Base-by-base conservation (phyloP, 2,888 invertebrate genomes). In the Agrilus mali region DNA sequence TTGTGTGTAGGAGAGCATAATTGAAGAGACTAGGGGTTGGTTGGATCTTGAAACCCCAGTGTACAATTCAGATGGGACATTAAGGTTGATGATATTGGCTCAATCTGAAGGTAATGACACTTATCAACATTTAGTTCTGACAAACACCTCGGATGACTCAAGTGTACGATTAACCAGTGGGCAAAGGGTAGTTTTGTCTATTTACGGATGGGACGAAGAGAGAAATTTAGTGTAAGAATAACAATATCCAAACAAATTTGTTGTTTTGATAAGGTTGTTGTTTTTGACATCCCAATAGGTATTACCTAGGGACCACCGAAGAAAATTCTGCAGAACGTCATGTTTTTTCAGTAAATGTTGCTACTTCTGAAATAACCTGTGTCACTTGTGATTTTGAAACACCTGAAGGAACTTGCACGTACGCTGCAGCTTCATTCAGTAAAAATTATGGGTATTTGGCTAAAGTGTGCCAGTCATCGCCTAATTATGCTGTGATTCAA, bases 321-420 rank as follows among this genome's bases (percentile, higher is more conserved):
- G 70, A 69, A 6, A 67, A 75, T 46, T 84, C 89, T 0, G 76
- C 80, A 52, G 73, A 80, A 52, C 73, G 78, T 46, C 88, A 93
- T 48, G 70, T 78, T 33, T 72, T 74, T 17, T 75, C 74, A 22
- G 65, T 65, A 27, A 57, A 59, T 41, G 41, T 53, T 1, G 45
- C 40, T 8, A 50, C 47, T 6, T 8, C 7, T 40, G 48, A 56
- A 33, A 56, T 53, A 31, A 67, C 63, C 5, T 92, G 90, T 63
- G 58, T 89, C 27, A 83, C 87, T 14, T 92, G 92, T 61, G 55
- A 62, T 10, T 58, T 78, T 10, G 51, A 48, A 34, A 71, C 80
- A 55, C 75, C 74, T 0, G 75, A 75, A 43, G 78, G 75, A 16
- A 47, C 51, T 0, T 87, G 75, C 66, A 72, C 69, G 46, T 76